Base-by-base conservation (phyloP, 2,113 vertebrate species). In the Engraulis encrasicolus region DNA sequence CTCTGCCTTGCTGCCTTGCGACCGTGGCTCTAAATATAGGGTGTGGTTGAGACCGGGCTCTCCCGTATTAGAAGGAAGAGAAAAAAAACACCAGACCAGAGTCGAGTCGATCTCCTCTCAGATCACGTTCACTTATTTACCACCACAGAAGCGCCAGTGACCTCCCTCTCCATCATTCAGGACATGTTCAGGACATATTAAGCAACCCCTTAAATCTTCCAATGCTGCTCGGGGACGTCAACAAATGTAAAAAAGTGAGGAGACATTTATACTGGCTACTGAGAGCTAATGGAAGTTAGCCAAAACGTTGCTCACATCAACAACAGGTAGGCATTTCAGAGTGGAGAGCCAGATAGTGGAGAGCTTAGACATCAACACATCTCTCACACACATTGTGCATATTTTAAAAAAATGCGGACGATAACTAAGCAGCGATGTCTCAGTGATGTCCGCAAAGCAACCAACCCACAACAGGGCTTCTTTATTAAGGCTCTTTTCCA, bases 11-110 rank as follows among this genome's bases (percentile, higher is more conserved):
- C 78, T 86, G 82, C 81, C 86, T 82, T 82, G 81, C 85, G 81
- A 88, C 31, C 23, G 19, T 81, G 20, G 17, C 19, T 52, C 84
- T 87, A 90, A 82, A 90, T 88, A 89, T 89, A 91, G 84, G 50
- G 80, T 66, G 34, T 78, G 66, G 81, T 77, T 87, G 80, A 66
- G 78, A 82, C 58, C 83, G 78, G 74, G 86, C 84, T 83, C 87
- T 86, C 79, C 84, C 85, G 78, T 81, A 66, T 20, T 81, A 50
- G 80, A 74, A 81, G 36, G 58, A 66, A 49, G 52, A 36, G 58
- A 66, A 49, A 71, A 36, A 86, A 81, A 81, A 79, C 20, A 52
- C 49, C 61, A 79, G 37, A n/a, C n/a, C n/a, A n/a, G n/a, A n/a
- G n/a, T n/a, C n/a, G n/a, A 54, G 78, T 82, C 34, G 66, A 34